Percentiles rank a stretch among this genome's conserved stretches.
Evolutionary conservation across 2,797 vertebrate genomes (phyloP).

Genomic region (Chiropotes sagulatus): DNA sequence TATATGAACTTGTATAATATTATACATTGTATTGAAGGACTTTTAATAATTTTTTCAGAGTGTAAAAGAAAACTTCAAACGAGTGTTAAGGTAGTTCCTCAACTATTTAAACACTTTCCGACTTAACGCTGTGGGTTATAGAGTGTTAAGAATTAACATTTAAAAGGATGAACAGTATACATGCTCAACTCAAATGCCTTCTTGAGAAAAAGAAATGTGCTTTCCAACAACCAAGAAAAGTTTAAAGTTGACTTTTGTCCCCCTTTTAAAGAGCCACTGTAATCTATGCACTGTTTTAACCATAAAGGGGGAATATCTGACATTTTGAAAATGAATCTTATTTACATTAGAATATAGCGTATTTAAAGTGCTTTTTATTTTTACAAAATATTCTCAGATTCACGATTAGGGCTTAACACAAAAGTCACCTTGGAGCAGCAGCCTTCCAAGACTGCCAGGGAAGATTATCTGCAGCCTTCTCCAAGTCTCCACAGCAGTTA

Average conservation of each 20-base stretch:
- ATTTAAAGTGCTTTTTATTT: neutral
- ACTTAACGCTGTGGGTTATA: neutral
- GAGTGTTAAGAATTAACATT: neutral
- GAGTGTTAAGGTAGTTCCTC: neutral
- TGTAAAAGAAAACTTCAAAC: slow-evolving; percentile 21
- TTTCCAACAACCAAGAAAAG: neutral
- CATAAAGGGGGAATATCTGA: neutral
- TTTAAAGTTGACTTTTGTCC: neutral
- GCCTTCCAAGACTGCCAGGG: neutral
- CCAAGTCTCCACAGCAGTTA: neutral
- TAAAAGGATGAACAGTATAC: neutral
- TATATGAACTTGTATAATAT: neutral
- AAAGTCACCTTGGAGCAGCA: neutral
- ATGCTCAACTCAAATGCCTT: neutral
- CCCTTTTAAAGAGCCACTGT: neutral
- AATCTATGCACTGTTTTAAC: slow-evolving; percentile 11
- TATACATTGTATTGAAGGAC: neutral
- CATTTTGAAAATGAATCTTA: slow-evolving; percentile 15
- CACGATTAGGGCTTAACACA: neutral
- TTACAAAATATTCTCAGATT: neutral
- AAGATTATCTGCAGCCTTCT: neutral
- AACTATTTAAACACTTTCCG: neutral
- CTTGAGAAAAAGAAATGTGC: neutral
- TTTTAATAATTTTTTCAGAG: slow-evolving; percentile 39
- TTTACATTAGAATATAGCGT: neutral